Evolutionary conservation across 1,140 invertebrate species (phyloP).

Genomic region (Acromyrmex charruanus): DNA sequence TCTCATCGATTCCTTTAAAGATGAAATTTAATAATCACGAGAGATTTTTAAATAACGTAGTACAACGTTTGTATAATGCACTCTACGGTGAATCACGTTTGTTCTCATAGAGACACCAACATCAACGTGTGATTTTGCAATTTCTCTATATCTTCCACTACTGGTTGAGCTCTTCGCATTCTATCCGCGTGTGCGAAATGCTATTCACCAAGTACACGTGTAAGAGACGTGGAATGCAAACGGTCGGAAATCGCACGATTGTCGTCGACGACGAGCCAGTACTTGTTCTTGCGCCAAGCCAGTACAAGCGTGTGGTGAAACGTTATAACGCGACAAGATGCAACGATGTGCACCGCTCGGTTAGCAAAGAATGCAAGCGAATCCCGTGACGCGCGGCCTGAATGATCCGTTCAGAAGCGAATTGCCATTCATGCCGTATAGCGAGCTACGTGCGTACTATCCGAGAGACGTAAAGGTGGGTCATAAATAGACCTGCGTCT

Average conservation of each 20-base stretch:
- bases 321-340: background rate
- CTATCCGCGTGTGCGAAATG: conserved; percentile 27
- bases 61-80: conserved; percentile 15
- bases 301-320: background rate
- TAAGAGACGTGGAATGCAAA: conserved; percentile 33
- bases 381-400: conserved; percentile 72
- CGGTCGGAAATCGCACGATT: conserved; percentile 31
- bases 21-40: background rate
- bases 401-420: conserved; percentile 70
- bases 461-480: conserved; percentile 69
- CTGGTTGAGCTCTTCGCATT: conserved; percentile 12
- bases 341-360: conserved; percentile 7
- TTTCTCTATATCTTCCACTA: conserved; percentile 21
- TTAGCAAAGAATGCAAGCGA: conserved; percentile 20
- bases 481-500: conserved; percentile 75
- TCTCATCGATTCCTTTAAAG: background rate
- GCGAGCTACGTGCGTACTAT: conserved; percentile 74
- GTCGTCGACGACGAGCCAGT: conserved; percentile 1
- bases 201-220: conserved; percentile 21
- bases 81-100: background rate
- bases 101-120: background rate
- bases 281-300: conserved; percentile 31
- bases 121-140: conserved; percentile 23
- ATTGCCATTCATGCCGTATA: conserved; percentile 76
- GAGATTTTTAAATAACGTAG: background rate